phyloP scores from a whole-genome alignment of 2,888 invertebrate genomes.

The Cosmia trapezina region DNA sequence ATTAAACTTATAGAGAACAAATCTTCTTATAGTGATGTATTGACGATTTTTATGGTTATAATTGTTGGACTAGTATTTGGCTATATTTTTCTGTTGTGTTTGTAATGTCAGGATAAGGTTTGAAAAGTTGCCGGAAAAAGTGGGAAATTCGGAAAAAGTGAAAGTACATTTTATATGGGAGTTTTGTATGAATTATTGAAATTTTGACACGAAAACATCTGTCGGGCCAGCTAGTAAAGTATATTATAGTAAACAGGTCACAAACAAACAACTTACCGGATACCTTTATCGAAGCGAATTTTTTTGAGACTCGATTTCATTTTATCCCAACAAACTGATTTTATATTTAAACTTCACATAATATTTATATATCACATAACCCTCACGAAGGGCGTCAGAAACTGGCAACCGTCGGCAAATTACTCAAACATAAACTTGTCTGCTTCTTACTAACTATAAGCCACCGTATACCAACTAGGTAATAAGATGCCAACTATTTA shows the following conservation, averaged over 20 bases:
- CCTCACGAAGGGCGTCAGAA: conserved; percentile 16
- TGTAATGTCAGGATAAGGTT: too few relatives aligned
- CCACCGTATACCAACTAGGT: conserved; percentile 16
- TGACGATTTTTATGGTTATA: too few relatives aligned
- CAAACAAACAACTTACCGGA: conserved; percentile 34
- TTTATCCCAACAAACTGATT: not conserved
- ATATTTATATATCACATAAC: conserved; percentile 3
- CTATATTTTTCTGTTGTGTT: too few relatives aligned
- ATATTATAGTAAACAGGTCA: not conserved
- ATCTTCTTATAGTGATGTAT: too few relatives aligned
- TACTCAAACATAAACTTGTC: conserved; percentile 21
- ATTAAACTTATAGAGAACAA: too few relatives aligned
- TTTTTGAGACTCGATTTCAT: conserved; percentile 45
- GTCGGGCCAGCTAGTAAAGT: not conserved
- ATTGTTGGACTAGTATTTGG: too few relatives aligned
- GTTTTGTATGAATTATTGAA: too few relatives aligned
- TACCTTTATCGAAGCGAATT: conserved; percentile 18
- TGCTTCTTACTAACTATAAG: not conserved
- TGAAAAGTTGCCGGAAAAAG: too few relatives aligned
- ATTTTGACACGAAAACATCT: too few relatives aligned
- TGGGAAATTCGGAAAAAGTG: too few relatives aligned
- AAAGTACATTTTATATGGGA: too few relatives aligned
- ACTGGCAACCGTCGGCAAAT: conserved; percentile 2
- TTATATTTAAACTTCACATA: not conserved
- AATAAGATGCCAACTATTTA: conserved; percentile 13